phyloP scores from a whole-genome alignment of 2,888 invertebrate species.

The Physocephala rufipes region DNA sequence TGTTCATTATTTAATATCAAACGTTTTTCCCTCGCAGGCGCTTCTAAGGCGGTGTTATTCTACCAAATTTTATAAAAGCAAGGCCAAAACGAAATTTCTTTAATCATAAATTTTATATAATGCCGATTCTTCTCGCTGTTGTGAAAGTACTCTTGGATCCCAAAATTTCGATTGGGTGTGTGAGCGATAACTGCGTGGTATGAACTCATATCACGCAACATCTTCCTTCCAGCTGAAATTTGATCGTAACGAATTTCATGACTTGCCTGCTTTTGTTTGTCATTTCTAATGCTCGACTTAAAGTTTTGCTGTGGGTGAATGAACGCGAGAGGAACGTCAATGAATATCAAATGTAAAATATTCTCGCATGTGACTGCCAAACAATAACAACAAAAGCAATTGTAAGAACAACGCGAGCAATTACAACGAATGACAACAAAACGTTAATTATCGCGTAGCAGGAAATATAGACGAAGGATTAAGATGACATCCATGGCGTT shows the following conservation, averaged over 20 bases:
- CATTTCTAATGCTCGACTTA: conserved; percentile 12
- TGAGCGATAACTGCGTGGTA: too few relatives aligned
- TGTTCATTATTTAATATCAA: too few relatives aligned
- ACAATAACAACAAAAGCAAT: not conserved
- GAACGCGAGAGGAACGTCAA: conserved; percentile 22
- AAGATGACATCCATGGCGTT: too few relatives aligned
- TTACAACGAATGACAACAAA: conserved; percentile 31
- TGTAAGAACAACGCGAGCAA: too few relatives aligned
- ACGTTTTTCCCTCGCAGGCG: too few relatives aligned
- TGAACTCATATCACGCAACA: not conserved
- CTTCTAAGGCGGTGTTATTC: not conserved
- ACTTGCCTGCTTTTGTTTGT: conserved; percentile 28
- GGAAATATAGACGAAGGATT: too few relatives aligned
- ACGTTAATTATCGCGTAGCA: conserved; percentile 31
- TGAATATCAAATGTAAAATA: conserved; percentile 28
- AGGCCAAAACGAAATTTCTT: not conserved
- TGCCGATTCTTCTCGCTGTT: too few relatives aligned
- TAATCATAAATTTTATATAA: too few relatives aligned
- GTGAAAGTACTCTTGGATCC: too few relatives aligned
- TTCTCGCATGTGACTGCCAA: conserved; percentile 6
- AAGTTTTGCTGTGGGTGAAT: conserved; percentile 24
- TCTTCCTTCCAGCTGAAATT: conserved; percentile 15
- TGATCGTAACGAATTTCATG: conserved; percentile 28
- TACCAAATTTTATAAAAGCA: not conserved
- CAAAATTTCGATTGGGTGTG: too few relatives aligned